A percentile compares a stretch with the other conserved stretches of the same genome.
Evolutionary conservation across 1,140 invertebrate species (phyloP).

Genomic region (Chrysopa pallens): DNA sequence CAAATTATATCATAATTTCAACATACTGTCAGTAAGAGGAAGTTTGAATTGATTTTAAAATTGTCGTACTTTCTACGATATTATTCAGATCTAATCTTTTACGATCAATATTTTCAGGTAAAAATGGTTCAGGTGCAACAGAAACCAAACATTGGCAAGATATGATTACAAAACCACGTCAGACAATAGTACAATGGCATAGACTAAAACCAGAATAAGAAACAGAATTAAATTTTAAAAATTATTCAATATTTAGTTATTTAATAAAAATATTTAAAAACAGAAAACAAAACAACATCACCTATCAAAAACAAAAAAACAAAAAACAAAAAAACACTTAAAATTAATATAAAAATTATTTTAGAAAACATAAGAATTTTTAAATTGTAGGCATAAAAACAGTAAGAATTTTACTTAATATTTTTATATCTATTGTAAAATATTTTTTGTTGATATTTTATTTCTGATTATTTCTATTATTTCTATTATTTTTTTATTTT

Average conservation of each 20-base stretch:
- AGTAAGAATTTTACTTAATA: not conserved
- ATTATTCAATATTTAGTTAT: not conserved
- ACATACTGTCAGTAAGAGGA: no score
- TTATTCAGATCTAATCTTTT: no score
- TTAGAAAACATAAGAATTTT: not conserved
- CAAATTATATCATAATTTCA: no score
- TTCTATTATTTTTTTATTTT: not conserved
- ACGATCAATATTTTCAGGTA: slow-evolving; percentile 38
- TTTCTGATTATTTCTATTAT: not conserved
- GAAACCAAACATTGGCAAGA: slow-evolving; percentile 92
- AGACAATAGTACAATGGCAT: slow-evolving; percentile 87
- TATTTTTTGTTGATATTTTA: not conserved
- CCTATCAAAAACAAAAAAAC: no score
- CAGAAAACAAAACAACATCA: no score
- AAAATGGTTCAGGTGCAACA: slow-evolving; percentile 76
- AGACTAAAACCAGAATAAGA: slow-evolving; percentile 66
- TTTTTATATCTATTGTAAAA: not conserved
- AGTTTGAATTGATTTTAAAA: no score
- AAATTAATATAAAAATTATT: no score
- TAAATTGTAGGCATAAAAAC: not conserved
- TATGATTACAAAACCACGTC: slow-evolving; percentile 88
- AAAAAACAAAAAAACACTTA: no score
- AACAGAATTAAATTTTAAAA: not conserved
- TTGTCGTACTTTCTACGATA: no score
- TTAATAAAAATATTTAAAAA: no score